Conservation (phyloP, 2,113 vertebrate genomes). For the Verasper variegatus region DNA sequence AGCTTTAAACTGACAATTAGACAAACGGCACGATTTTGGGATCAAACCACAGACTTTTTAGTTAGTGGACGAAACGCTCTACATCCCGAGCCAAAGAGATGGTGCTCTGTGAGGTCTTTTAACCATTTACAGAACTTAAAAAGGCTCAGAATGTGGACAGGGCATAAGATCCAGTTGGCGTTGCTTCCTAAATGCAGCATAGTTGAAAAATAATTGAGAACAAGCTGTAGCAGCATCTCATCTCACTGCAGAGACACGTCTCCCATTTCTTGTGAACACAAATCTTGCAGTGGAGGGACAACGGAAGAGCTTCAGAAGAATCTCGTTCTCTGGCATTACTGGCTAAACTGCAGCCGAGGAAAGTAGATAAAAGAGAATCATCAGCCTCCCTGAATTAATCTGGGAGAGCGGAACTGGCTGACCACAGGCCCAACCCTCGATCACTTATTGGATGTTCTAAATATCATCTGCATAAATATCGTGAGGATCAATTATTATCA, state of each 20-base stretch:
- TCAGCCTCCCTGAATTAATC: neutral
- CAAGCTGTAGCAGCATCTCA: neutral
- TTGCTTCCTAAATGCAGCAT: too few relatives aligned
- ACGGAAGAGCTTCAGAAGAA: neutral
- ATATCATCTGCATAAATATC: neutral
- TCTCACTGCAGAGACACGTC: neutral
- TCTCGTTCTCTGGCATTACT: neutral
- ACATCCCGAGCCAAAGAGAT: too few relatives aligned
- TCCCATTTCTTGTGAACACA: too few relatives aligned
- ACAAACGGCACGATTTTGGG: too few relatives aligned
- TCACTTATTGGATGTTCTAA: neutral
- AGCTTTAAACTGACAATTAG: too few relatives aligned
- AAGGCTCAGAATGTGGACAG: too few relatives aligned
- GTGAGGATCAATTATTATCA: neutral
- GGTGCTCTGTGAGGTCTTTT: too few relatives aligned
- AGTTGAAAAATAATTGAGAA: neutral
- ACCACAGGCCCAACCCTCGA: neutral
- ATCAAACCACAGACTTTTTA: too few relatives aligned
- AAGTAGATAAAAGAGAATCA: neutral
- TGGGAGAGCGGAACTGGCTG: neutral
- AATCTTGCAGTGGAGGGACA: neutral
- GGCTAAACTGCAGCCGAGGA: neutral
- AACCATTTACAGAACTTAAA: too few relatives aligned
- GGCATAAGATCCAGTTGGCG: too few relatives aligned
- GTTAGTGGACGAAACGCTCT: too few relatives aligned